phyloP scores from a whole-genome alignment of 2,797 vertebrate genomes.

The Threskiornis aethiopicus region DNA sequence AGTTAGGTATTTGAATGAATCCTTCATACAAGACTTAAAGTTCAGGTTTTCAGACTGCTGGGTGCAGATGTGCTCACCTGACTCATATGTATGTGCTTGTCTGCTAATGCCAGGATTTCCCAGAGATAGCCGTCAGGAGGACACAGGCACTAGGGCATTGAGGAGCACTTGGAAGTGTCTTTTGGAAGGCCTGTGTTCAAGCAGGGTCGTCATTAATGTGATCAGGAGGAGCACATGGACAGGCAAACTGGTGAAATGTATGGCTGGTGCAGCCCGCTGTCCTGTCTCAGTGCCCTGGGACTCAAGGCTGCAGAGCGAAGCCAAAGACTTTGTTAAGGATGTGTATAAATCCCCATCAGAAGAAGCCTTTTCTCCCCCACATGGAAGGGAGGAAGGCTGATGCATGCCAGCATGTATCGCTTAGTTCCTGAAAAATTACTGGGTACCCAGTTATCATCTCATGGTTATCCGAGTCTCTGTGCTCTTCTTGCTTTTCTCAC shows the following conservation, averaged over 20 bases:
- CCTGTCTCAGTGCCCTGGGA: not conserved
- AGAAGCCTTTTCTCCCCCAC: not conserved
- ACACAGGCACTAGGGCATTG: not conserved
- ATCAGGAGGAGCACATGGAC: not conserved
- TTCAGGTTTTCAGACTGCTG: not conserved
- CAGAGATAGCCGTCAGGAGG: not conserved
- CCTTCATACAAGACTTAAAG: not conserved
- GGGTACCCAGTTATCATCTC: not conserved
- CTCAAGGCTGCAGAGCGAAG: not conserved
- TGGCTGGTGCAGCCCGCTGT: not conserved
- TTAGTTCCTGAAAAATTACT: not conserved
- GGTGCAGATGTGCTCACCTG: not conserved
- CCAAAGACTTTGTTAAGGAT: not conserved
- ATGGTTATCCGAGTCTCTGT: not conserved
- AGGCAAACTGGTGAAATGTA: not conserved
- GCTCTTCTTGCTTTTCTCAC: not conserved
- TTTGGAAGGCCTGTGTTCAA: not conserved
- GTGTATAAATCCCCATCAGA: not conserved
- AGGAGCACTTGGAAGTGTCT: not conserved
- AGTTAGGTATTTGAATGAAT: not conserved
- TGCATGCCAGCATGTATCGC: fast-evolving
- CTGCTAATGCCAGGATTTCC: not conserved
- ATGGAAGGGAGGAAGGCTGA: not conserved
- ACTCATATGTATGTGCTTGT: not conserved
- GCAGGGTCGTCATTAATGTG: not conserved